These are phyloP conservation scores for Hippopotamus amphibius DNA, from an alignment of 2,113 vertebrate species.

Conservation along the genomic window DNA sequence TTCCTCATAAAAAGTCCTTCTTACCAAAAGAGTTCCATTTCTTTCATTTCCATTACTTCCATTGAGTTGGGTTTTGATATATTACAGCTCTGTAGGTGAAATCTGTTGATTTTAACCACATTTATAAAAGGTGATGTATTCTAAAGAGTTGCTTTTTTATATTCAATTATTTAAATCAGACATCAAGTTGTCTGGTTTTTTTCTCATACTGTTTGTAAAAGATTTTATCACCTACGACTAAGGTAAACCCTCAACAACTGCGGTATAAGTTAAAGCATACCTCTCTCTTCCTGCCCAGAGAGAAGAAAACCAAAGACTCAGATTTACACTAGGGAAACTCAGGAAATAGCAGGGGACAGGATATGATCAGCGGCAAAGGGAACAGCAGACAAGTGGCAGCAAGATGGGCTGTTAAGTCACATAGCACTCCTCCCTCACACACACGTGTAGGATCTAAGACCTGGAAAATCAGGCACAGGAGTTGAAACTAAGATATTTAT, in stretches of 20 bases:
- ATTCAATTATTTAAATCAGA: slow-evolving; percentile 35
- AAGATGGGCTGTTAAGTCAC: background rate
- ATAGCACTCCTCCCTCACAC: background rate
- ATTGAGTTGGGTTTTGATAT: background rate
- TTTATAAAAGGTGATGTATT: slow-evolving; percentile 28
- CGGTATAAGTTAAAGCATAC: background rate
- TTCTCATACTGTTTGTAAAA: background rate
- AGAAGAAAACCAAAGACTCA: background rate
- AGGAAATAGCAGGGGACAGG: background rate
- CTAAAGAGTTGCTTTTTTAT: slow-evolving; percentile 19
- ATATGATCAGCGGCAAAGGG: background rate
- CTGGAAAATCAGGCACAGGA: background rate
- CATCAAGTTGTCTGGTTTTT: background rate
- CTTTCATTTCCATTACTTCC: slow-evolving; percentile 41
- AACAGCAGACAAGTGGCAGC: background rate
- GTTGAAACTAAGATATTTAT: background rate
- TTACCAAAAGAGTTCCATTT: slow-evolving; percentile 28
- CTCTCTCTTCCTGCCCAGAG: background rate
- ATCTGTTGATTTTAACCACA: slow-evolving; percentile 34
- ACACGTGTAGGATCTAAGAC: background rate
- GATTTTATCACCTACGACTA: slow-evolving; percentile 6
- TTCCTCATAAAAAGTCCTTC: background rate
- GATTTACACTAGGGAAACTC: background rate
- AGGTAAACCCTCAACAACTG: background rate
- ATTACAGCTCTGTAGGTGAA: background rate